These are phyloP conservation scores for Seira ritae DNA, from an alignment of 2,888 invertebrate species.

Conservation along the genomic window DNA sequence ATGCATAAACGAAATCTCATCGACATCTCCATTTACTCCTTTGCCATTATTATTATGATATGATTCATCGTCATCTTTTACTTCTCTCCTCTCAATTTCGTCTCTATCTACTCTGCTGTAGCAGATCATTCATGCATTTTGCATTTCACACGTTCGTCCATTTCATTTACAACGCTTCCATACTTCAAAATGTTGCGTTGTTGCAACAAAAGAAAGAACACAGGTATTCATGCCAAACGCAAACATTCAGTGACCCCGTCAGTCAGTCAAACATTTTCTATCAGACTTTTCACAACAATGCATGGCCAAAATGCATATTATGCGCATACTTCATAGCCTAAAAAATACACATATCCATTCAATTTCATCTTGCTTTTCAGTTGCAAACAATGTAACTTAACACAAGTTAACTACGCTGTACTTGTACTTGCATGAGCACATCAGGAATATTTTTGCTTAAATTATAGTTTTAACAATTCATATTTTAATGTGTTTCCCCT, in stretches of 20 bases:
- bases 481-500: neutral
- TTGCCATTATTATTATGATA: slow-evolving; percentile 20
- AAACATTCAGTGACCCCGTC: slow-evolving; percentile 16
- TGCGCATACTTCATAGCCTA: neutral
- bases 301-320: neutral
- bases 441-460: slow-evolving; percentile 2
- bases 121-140: slow-evolving; percentile 5
- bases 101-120: neutral
- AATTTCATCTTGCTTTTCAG: neutral
- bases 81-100: neutral
- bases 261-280: slow-evolving; percentile 10
- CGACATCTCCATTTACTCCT: neutral
- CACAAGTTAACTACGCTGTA: no score
- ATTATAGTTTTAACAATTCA: slow-evolving; percentile 1
- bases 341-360: neutral
- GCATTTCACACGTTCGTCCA: slow-evolving; percentile 35
- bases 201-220: neutral
- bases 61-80: slow-evolving; percentile 19
- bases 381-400: slow-evolving; percentile 3
- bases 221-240: slow-evolving; percentile 7
- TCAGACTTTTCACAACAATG: slow-evolving; percentile 2
- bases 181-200: neutral
- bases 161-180: neutral
- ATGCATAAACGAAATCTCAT: neutral
- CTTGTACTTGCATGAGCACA: neutral